Percentiles rank a stretch among this genome's conserved stretches.
These are phyloP conservation scores for Cyprinodon variegatus DNA, from an alignment of 2,113 vertebrate species.

Conservation along the genomic window DNA sequence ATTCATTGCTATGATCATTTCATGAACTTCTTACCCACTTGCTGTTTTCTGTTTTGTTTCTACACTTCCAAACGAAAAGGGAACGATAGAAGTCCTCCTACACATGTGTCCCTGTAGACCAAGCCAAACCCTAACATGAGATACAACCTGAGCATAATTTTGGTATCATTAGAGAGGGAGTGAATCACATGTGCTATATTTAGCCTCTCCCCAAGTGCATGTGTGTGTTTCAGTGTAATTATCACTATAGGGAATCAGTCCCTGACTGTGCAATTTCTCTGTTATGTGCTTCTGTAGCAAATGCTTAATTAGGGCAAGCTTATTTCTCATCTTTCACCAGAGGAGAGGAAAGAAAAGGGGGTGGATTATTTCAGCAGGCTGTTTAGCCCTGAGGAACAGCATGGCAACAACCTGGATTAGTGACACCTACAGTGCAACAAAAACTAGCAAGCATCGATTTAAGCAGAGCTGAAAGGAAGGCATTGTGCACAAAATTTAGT, in stretches of 20 bases:
- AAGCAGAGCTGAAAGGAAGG: slow-evolving; percentile 39
- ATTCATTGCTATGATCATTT: background rate
- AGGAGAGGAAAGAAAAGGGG: slow-evolving; percentile 17
- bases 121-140: slow-evolving; percentile 22
- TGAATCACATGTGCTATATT: slow-evolving; percentile 50
- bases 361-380: slow-evolving; percentile 63
- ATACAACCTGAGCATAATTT: slow-evolving; percentile 24
- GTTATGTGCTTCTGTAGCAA: slow-evolving; percentile 56
- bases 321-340: slow-evolving; percentile 20
- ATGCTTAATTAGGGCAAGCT: slow-evolving; percentile 60
- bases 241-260: slow-evolving; percentile 65
- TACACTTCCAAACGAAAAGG: slow-evolving; percentile 2
- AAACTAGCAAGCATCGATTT: slow-evolving; percentile 20
- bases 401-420: slow-evolving; percentile 65
- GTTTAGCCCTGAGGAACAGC: slow-evolving; percentile 58
- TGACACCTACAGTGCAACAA: slow-evolving; percentile 65
- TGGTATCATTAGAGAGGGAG: slow-evolving; percentile 22
- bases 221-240: slow-evolving; percentile 58
- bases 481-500: background rate
- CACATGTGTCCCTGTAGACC: slow-evolving; percentile 20
- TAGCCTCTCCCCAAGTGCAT: slow-evolving; percentile 42
- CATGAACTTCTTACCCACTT: slow-evolving; percentile 4
- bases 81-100: slow-evolving; percentile 7
- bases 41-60: slow-evolving; percentile 3
- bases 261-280: slow-evolving; percentile 48